phyloP scores from a whole-genome alignment of 2,797 vertebrate species.

The Anabas testudineus region DNA sequence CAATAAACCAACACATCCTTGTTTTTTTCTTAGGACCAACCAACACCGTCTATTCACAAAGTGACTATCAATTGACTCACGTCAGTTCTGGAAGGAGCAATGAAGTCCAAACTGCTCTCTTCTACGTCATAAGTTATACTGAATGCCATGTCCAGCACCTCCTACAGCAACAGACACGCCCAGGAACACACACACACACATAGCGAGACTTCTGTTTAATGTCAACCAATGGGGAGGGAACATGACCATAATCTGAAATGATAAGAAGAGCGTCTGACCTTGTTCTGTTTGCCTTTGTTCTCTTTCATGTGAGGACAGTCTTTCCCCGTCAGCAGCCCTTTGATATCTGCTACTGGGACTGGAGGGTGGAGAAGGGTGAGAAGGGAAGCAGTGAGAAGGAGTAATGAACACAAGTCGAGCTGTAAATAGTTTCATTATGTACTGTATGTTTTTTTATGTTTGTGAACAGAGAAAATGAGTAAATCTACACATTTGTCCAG shows the following conservation, averaged over 20 bases:
- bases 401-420: not conserved
- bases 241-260: not conserved
- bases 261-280: constrained; percentile 80
- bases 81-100: constrained; percentile 92
- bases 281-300: constrained; percentile 95
- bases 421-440: not conserved
- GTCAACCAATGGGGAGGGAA: not conserved
- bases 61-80: constrained; percentile 85
- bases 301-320: constrained; percentile 97
- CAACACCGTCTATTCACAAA: too few species aligned
- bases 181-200: not conserved
- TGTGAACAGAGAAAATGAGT: not conserved
- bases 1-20: too few species aligned
- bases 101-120: constrained; percentile 91
- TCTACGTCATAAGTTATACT: constrained; percentile 92
- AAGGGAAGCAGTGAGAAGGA: not conserved
- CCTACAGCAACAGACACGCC: constrained; percentile 75
- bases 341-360: constrained; percentile 96
- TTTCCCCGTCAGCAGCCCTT: constrained; percentile 91
- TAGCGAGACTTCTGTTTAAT: not conserved
- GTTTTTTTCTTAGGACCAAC: too few species aligned
- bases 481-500: not conserved
- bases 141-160: constrained; percentile 93
- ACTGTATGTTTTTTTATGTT: not conserved
- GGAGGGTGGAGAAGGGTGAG: not conserved